phyloP scores from a whole-genome alignment of 2,797 vertebrate genomes.

The Lindbergichthys nudifrons region DNA sequence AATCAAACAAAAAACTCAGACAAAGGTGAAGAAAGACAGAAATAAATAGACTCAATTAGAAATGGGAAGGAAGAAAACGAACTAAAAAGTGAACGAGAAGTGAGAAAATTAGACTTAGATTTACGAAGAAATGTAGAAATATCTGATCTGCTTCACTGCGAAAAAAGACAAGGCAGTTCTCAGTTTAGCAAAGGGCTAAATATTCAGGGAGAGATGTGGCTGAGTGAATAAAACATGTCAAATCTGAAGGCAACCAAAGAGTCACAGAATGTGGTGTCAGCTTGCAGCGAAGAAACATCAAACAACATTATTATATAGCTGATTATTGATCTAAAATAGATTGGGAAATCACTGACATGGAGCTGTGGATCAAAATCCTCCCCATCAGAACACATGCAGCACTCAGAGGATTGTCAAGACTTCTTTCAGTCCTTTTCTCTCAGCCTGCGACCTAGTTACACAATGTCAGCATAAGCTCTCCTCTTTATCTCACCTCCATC shows the following conservation, averaged over 20 bases:
- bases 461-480: constrained; percentile 19
- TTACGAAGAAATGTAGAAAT: constrained; percentile 16
- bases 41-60: constrained; percentile 31
- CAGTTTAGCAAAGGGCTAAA: constrained; percentile 25
- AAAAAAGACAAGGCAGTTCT: constrained; percentile 28
- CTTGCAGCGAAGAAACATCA: constrained; percentile 42
- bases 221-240: constrained; percentile 49
- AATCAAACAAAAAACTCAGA: neutral
- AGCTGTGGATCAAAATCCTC: constrained; percentile 21
- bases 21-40: neutral
- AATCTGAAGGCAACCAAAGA: constrained; percentile 39
- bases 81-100: constrained; percentile 9
- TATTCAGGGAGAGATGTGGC: constrained; percentile 38
- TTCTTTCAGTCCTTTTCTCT: constrained; percentile 35
- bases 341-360: constrained; percentile 27
- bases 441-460: constrained; percentile 54
- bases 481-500: constrained; percentile 23
- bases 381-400: constrained; percentile 15
- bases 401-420: constrained; percentile 25
- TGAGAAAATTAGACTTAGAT: constrained; percentile 7
- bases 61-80: constrained; percentile 23
- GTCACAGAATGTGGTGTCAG: constrained; percentile 44
- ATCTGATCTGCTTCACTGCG: constrained; percentile 38
- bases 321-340: constrained; percentile 57
- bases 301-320: constrained; percentile 21